Conservation (phyloP, 2,113 vertebrate genomes). For the Bambusicola thoracicus region DNA sequence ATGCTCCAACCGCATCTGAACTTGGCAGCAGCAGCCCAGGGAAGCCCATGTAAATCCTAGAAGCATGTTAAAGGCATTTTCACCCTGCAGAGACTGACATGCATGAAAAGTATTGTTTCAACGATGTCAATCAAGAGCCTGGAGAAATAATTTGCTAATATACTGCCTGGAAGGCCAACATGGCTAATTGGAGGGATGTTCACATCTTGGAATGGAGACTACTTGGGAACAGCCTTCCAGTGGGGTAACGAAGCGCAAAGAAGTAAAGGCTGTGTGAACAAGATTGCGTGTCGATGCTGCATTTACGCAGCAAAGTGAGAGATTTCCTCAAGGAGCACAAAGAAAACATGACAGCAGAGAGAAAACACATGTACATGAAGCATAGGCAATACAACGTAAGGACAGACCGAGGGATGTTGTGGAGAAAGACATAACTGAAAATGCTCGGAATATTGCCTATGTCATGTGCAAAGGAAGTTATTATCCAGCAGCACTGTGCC, state of each 20-base stretch:
- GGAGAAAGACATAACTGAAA: slow-evolving; percentile 27
- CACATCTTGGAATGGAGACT: not conserved
- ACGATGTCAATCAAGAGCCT: slow-evolving; percentile 42
- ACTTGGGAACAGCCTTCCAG: not conserved
- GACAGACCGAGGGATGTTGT: not conserved
- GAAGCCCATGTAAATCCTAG: slow-evolving; percentile 68
- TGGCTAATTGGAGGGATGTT: not conserved
- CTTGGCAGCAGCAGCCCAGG: slow-evolving; percentile 66
- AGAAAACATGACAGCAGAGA: not conserved
- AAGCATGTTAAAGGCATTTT: slow-evolving; percentile 67
- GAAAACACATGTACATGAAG: slow-evolving; percentile 7
- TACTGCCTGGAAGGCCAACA: not conserved
- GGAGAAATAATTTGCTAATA: slow-evolving; percentile 41
- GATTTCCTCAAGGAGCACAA: not conserved
- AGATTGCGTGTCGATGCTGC: not conserved
- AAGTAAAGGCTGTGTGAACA: not conserved
- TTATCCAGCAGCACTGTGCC: not conserved
- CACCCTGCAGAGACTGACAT: slow-evolving; percentile 37
- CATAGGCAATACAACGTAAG: slow-evolving; percentile 15
- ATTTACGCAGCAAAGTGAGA: not conserved
- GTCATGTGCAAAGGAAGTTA: not conserved
- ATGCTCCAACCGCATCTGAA: slow-evolving; percentile 45
- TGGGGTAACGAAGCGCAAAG: not conserved
- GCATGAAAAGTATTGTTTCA: slow-evolving; percentile 58
- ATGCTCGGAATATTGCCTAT: slow-evolving; percentile 8